A percentile compares a stretch with the other conserved stretches of the same genome.
These are phyloP conservation scores for Ectemnius cavifrons DNA, from an alignment of 2,888 invertebrate species.

Conservation along the genomic window DNA sequence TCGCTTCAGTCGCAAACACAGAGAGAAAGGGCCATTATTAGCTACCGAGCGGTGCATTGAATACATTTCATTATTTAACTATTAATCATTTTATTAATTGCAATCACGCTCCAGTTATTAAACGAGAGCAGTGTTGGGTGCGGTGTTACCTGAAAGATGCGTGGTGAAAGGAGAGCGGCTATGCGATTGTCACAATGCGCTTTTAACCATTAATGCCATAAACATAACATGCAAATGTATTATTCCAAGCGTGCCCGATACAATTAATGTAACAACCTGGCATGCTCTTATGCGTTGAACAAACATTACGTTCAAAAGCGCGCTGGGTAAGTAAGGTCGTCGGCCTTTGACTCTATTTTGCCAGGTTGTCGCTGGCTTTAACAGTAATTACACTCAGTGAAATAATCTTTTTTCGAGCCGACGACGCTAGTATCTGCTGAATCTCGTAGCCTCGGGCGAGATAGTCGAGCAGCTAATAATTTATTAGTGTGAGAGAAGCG, in stretches of 20 bases:
- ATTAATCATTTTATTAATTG: constrained; percentile 53
- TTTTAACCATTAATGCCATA: constrained; percentile 49
- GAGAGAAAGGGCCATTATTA: constrained; percentile 25
- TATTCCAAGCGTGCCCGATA: constrained; percentile 33
- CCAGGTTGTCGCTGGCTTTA: not conserved
- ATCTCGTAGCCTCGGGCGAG: too few species aligned
- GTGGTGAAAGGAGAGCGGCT: not conserved
- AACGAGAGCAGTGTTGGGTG: not conserved
- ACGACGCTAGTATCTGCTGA: not conserved
- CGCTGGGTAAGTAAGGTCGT: not conserved
- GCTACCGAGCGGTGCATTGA: constrained; percentile 24
- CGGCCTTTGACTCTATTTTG: not conserved
- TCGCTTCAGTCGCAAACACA: not conserved
- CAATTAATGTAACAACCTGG: constrained; percentile 34
- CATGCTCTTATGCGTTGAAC: constrained; percentile 8
- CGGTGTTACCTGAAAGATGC: not conserved
- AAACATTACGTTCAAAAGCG: not conserved
- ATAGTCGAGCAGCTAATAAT: too few species aligned
- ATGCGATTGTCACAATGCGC: constrained; percentile 37
- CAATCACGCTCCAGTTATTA: constrained; percentile 46
- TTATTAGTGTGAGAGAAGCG: too few species aligned
- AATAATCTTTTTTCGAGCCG: too few species aligned
- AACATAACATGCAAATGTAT: constrained; percentile 39
- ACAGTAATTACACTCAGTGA: too few species aligned
- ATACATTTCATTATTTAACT: constrained; percentile 52